Evolutionary conservation across 2,888 invertebrate genomes (phyloP).

Genomic region (Chymomyza procnemis): DNA sequence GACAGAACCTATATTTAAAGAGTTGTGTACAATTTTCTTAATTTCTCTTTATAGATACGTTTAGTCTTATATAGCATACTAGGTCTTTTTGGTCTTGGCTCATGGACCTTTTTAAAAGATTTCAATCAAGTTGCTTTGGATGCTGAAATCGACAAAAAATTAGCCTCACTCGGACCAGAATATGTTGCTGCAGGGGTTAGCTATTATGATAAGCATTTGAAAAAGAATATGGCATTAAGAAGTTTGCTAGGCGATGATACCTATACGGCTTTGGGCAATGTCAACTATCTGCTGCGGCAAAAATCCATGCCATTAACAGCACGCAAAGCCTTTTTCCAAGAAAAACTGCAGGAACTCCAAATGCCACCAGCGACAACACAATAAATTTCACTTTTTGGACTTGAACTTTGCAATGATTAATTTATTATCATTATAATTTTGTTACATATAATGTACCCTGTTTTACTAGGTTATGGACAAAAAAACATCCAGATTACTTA

Average conservation of each 20-base stretch:
- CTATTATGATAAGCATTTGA: slow-evolving; percentile 86
- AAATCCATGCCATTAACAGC: slow-evolving; percentile 83
- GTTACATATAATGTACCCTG: background rate
- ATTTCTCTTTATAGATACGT: slow-evolving; percentile 62
- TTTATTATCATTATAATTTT: background rate
- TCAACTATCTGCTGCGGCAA: slow-evolving; percentile 83
- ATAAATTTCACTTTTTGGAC: slow-evolving; percentile 15
- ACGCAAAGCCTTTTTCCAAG: slow-evolving; percentile 84
- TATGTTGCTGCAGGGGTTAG: slow-evolving; percentile 86
- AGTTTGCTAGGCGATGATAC: slow-evolving; percentile 80
- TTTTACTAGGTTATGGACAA: background rate
- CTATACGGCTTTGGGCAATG: slow-evolving; percentile 85
- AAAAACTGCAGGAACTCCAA: slow-evolving; percentile 78
- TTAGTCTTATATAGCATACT: slow-evolving; percentile 80
- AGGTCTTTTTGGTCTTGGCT: slow-evolving; percentile 81
- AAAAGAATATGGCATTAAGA: slow-evolving; percentile 86
- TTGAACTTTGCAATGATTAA: background rate
- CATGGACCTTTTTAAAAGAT: slow-evolving; percentile 84
- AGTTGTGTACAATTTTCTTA: background rate
- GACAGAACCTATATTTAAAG: background rate
- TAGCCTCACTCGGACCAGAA: slow-evolving; percentile 81
- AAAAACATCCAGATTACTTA: background rate
- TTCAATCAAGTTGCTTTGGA: slow-evolving; percentile 83
- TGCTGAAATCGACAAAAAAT: slow-evolving; percentile 81
- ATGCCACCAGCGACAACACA: slow-evolving; percentile 23